Conservation (phyloP, 2,888 invertebrate genomes). For the Rotaria macrura region DNA sequence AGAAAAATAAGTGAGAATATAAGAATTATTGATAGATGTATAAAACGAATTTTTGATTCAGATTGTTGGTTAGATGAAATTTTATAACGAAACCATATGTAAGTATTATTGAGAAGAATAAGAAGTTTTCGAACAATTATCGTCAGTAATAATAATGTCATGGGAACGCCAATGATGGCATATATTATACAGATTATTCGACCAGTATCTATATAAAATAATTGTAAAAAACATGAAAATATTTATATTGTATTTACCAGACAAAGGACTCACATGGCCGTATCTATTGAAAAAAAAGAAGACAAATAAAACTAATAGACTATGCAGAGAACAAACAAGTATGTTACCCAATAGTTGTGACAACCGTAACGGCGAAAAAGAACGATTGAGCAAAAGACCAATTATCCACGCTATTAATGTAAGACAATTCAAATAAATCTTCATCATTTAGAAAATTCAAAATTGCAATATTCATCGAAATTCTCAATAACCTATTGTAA, state of each 20-base stretch:
- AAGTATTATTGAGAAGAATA: constrained; percentile 62
- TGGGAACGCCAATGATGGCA: constrained; percentile 70
- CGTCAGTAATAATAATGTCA: constrained; percentile 70
- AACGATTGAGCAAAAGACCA: constrained; percentile 81
- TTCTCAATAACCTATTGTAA: too few species aligned
- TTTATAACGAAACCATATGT: constrained; percentile 59
- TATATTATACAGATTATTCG: constrained; percentile 78
- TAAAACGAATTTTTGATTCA: constrained; percentile 55
- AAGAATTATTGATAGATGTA: constrained; percentile 62
- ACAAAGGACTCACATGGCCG: constrained; percentile 75
- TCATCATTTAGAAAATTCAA: too few species aligned
- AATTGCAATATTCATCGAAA: too few species aligned
- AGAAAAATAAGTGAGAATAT: constrained; percentile 55
- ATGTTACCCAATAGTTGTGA: constrained; percentile 62
- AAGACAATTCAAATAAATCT: neutral
- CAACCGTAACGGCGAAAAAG: constrained; percentile 74
- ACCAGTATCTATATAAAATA: constrained; percentile 56
- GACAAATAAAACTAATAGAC: neutral
- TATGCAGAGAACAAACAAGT: neutral
- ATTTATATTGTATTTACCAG: too few species aligned
- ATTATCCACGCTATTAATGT: constrained; percentile 57
- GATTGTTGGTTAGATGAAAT: constrained; percentile 62
- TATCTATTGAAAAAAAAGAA: constrained; percentile 58
- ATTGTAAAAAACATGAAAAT: neutral
- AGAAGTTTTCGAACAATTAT: constrained; percentile 71